These are phyloP conservation scores for Physocephala rufipes DNA, from an alignment of 2,888 invertebrate genomes.

Conservation along the genomic window DNA sequence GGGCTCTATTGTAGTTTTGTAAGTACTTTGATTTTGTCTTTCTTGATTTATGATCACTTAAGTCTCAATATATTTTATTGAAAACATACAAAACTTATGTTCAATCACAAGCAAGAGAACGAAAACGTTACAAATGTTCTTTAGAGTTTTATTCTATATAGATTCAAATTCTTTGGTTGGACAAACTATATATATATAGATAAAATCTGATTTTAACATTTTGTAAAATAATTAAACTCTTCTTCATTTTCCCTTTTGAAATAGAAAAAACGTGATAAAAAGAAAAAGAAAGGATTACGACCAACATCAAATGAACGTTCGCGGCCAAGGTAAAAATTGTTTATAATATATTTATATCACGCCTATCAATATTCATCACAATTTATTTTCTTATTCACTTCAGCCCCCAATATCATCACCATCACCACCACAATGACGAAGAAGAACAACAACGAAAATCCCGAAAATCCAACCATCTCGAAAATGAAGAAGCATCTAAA, in stretches of 20 bases:
- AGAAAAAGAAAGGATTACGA: constrained; percentile 68
- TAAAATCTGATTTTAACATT: background rate
- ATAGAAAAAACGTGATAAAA: constrained; percentile 71
- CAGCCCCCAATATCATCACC: background rate
- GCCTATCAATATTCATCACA: background rate
- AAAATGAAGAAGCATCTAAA: constrained; percentile 5
- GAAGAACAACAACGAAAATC: constrained; percentile 8
- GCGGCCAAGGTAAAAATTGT: constrained; percentile 66
- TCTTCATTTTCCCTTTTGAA: constrained; percentile 47
- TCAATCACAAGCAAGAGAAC: constrained; percentile 14
- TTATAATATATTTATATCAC: background rate
- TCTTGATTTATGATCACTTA: constrained; percentile 46
- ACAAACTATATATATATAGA: background rate
- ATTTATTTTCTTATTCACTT: background rate
- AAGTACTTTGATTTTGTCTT: constrained; percentile 65
- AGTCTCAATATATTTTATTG: constrained; percentile 26
- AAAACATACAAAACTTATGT: background rate
- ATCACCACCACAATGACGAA: constrained; percentile 5
- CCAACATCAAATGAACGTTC: constrained; percentile 69
- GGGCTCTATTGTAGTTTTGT: constrained; percentile 67
- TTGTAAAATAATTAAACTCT: background rate
- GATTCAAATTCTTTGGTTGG: no score
- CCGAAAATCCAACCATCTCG: constrained; percentile 2
- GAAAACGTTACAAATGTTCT: no score
- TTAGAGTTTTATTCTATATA: no score